Base-by-base conservation (phyloP, 2,797 vertebrate species). In the Bradypodion ventrale region DNA sequence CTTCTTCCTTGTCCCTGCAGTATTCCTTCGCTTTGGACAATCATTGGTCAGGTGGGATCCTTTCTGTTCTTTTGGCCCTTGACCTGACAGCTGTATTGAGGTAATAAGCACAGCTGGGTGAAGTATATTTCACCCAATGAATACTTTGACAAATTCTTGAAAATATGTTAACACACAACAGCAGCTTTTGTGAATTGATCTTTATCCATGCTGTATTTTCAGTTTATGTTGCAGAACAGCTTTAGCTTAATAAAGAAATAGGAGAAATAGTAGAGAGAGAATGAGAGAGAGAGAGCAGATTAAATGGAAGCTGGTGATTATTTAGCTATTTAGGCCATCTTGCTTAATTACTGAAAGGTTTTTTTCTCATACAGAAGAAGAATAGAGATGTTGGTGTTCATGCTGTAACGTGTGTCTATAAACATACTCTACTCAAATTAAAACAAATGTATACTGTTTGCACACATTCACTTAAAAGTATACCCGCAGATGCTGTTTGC, bases 231-330 rank as follows among this genome's bases (percentile, higher is more conserved):
- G 89, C 90, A 89, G 91, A 87, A 86, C 44, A 77, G 59, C 83
- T 87, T 87, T 90, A 88, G 88, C 91, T 92, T 93, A 91, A 92
- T 91, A 92, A 59, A 83, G 62, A 83, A 35, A n/a, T 77, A 59
- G 29, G 12, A 46, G n/a, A 35, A 52, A 42, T 40, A 42, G 16
- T 21, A 35, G 21, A 62, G 21, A 62, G 83, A 82, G 29, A 80
- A n/a, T n/a, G 35, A 68, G 12, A 68, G 32, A 82, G 68, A 60
- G 15, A 44, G 42, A 87, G 82, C 89, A 86, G 91, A 92, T 92
- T 85, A 87, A 92, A 91, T 91, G 87, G 83, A 85, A 91, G 87
- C 87, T 90, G 76, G 80, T 89, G 82, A 85, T 87, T 91, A 74
- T 91, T 86, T 46, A 65, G 85, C 88, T 90, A 83, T 89, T 84